Conservation (phyloP, 2,797 vertebrate species). For the Macroramphosus scolopax region DNA sequence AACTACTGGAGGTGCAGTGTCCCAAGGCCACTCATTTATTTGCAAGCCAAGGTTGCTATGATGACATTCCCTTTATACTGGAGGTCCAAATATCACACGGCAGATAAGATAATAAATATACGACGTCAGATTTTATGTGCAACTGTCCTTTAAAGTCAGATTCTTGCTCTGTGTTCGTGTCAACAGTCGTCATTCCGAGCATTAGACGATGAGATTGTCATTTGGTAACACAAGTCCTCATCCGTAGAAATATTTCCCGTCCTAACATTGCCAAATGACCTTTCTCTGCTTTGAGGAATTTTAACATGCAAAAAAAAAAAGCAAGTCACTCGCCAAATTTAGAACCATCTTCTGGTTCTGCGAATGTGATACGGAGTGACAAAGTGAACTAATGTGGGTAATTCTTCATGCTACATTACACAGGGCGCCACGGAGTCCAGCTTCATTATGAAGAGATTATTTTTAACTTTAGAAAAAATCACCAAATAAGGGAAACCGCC, state of each 20-base stretch:
- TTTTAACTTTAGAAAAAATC: conserved; percentile 11
- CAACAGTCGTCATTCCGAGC: background rate
- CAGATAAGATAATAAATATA: too few species aligned
- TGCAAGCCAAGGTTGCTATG: conserved; percentile 44
- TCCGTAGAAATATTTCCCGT: background rate
- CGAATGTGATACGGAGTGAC: conserved; percentile 3
- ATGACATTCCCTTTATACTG: conserved; percentile 49
- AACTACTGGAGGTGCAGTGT: conserved; percentile 27
- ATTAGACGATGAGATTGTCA: too few species aligned
- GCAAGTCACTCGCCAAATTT: too few species aligned
- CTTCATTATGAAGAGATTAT: conserved; percentile 27
- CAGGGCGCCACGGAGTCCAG: conserved; percentile 10
- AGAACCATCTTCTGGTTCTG: conserved; percentile 11
- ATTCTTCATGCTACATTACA: conserved; percentile 41
- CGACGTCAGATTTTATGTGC: too few species aligned
- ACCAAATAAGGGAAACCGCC: conserved; percentile 12
- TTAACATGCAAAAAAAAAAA: conserved; percentile 7
- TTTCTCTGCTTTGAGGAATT: conserved; percentile 4
- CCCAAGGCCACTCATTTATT: conserved; percentile 34
- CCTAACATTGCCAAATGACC: conserved; percentile 3
- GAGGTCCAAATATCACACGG: conserved; percentile 57
- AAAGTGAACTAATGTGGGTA: conserved; percentile 25
- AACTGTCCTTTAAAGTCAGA: too few species aligned
- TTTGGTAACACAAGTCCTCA: too few species aligned
- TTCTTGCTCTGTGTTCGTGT: too few species aligned